Conservation (phyloP, 2,113 vertebrate species). For the Zapus hudsonius region DNA sequence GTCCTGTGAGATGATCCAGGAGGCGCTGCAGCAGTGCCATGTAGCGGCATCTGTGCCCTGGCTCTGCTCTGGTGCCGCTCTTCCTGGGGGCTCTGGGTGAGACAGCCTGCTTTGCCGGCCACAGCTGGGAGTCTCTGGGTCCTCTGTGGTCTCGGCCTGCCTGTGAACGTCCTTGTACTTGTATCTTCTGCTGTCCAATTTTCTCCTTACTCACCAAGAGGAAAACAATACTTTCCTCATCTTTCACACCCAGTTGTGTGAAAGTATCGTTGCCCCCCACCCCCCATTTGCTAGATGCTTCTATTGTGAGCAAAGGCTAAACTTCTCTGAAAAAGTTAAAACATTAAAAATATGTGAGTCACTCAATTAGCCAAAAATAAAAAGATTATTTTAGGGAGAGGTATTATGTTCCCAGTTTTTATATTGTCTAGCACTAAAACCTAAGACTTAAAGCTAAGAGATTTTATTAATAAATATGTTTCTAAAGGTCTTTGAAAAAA, state of each 20-base stretch:
- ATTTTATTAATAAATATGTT: constrained; percentile 5
- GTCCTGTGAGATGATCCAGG: background rate
- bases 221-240: background rate
- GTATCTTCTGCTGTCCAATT: background rate
- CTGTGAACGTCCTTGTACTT: background rate
- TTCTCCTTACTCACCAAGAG: background rate
- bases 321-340: constrained; percentile 35
- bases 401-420: background rate
- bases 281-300: constrained; percentile 27
- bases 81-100: background rate
- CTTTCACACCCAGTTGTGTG: background rate
- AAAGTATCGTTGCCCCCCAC: background rate
- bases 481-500: background rate
- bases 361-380: constrained; percentile 15
- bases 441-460: background rate
- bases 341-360: background rate
- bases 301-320: background rate
- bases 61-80: too few species aligned
- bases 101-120: background rate
- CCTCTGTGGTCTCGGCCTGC: background rate
- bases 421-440: background rate
- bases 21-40: background rate
- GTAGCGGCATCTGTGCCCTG: background rate
- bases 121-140: background rate
- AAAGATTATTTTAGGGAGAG: constrained; percentile 26